These are phyloP conservation scores for Carlito syrichta DNA, from an alignment of 2,113 vertebrate genomes.

Conservation along the genomic window DNA sequence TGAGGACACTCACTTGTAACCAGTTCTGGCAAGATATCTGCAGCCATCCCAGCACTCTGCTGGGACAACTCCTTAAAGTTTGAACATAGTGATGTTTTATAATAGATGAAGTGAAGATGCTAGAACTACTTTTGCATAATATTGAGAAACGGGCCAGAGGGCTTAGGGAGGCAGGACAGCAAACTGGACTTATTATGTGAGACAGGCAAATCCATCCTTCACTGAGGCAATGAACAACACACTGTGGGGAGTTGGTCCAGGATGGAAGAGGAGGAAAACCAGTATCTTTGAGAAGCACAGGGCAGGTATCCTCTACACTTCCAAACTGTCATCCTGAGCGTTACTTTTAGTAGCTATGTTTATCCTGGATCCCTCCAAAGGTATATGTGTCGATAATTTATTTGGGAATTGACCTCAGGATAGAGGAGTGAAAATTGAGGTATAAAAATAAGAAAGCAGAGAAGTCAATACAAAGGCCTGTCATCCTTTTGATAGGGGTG, in stretches of 20 bases:
- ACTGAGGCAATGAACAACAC: not conserved
- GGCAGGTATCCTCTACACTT: not conserved
- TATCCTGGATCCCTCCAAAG: not conserved
- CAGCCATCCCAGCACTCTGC: not conserved
- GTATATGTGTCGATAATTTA: not conserved
- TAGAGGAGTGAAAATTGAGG: not conserved
- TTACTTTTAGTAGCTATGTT: not conserved
- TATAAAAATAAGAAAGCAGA: not conserved
- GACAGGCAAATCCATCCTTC: not conserved
- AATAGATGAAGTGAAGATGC: not conserved
- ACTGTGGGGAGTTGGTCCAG: not conserved
- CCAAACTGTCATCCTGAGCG: not conserved
- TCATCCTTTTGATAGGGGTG: not conserved
- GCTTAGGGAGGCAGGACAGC: not conserved
- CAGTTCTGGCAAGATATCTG: not conserved
- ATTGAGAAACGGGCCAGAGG: not conserved
- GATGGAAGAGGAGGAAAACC: fast-evolving
- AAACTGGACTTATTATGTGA: not conserved
- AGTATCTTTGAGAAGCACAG: no score
- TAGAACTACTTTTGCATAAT: not conserved
- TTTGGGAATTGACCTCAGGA: not conserved
- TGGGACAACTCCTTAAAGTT: not conserved
- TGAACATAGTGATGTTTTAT: no score
- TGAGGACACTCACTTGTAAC: not conserved
- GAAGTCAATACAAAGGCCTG: no score